Evolutionary conservation across 2,113 vertebrate genomes (phyloP).

Genomic region (Conger conger): DNA sequence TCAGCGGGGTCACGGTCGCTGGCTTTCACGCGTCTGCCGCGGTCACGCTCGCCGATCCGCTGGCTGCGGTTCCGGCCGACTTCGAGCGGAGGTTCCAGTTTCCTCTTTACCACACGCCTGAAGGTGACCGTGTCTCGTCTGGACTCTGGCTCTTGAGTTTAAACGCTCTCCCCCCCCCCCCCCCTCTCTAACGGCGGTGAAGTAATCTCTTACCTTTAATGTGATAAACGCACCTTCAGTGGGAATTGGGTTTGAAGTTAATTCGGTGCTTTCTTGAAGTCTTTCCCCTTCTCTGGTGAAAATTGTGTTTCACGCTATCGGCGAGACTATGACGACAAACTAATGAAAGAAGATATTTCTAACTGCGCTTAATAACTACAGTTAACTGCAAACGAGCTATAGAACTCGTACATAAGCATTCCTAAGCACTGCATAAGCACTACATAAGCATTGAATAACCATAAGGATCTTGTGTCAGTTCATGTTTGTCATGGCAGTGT

Average conservation of each 20-base stretch:
- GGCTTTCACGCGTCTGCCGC: neutral
- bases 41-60: neutral
- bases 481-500: no score
- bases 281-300: neutral
- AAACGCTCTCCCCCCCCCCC: no score
- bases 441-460: no score
- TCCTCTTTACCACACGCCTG: neutral
- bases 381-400: neutral
- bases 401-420: no score
- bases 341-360: no score
- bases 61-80: neutral
- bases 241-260: neutral
- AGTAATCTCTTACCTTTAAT: neutral
- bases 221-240: neutral
- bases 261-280: neutral
- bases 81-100: neutral
- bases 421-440: no score
- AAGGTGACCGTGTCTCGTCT: neutral
- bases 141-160: neutral
- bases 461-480: no score
- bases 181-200: no score
- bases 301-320: neutral
- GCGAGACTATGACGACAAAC: neutral
- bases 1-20: constrained; percentile 22
- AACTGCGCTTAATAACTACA: no score